Base-by-base conservation (phyloP, 2,888 invertebrate genomes). In the Caenorhabditis japonica region DNA sequence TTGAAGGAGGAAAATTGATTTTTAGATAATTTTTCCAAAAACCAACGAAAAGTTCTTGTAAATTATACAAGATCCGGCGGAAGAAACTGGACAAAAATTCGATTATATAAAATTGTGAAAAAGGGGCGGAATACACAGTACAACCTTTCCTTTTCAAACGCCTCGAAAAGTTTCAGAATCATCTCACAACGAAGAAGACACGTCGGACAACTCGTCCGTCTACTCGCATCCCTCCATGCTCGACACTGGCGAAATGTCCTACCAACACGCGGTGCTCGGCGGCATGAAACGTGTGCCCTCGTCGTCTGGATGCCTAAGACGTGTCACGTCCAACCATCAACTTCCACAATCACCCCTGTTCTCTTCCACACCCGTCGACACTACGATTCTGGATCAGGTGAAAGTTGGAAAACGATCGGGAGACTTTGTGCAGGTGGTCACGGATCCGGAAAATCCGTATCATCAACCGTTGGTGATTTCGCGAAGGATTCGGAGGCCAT, bases 171-270 rank as follows among this genome's bases (percentile, higher is more conserved):
- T 72, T 72, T 0, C 43, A 72, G 64, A 21, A 39, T 39, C 60
- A 3, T 46, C 60, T 3, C 51, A 52, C 23, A 58, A 43, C 53
- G 69, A 72, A 21, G 82, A 81, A 15, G 81, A 86, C 70, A 30
- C 5, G 5, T 64, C 64, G 25, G 85, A 84, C 34, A 52, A 56
- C 33, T 82, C 82, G 7, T 86, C 86, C 0, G 77, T 84, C 15
- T 85, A 84, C 68, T 86, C 86, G 3, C 86, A 86, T 68, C 85
- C 85, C 0, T 86, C 86, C 23, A 79, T 85, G 83, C 34, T 84
- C 34, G 84, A 83, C 49, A 17, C 62, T 8, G 74, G 74, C 34
- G 74, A 69, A 15, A 68, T 68, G 61, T 41, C 68, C 8, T 68
- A 73, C 27, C 72, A 72, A 38, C 61, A 76, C 43, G 69, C 61